Evolutionary conservation across 1,140 invertebrate species (phyloP).

Genomic region (Trichogramma pretiosum): DNA sequence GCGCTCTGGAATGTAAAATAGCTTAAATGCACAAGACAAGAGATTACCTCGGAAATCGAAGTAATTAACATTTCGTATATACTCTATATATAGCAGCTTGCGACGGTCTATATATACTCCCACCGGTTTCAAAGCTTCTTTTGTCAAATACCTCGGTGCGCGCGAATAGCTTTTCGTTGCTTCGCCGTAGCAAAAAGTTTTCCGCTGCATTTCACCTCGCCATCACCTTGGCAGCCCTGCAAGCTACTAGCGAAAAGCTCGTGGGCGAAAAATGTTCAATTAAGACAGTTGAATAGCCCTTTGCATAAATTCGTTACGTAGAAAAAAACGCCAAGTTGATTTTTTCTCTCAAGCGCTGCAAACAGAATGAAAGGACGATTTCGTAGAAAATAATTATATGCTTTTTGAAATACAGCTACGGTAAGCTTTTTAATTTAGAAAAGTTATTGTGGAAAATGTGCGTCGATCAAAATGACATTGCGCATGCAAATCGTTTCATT

Average conservation of each 20-base stretch:
- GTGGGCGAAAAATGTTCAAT: slow-evolving; percentile 28
- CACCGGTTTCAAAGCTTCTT: slow-evolving; percentile 3
- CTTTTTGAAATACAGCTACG: no score
- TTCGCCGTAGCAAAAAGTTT: slow-evolving; percentile 2
- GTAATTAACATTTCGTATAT: slow-evolving; percentile 23
- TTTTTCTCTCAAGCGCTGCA: no score
- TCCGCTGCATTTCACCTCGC: no score
- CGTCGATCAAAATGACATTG: no score
- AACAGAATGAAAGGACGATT: no score
- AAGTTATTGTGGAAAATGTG: no score
- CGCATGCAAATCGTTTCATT: no score
- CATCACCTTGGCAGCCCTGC: no score
- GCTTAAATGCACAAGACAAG: slow-evolving; percentile 14
- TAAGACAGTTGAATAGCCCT: slow-evolving; percentile 19
- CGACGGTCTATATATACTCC: no score
- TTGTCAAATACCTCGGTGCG: slow-evolving; percentile 6
- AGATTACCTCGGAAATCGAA: slow-evolving; percentile 16
- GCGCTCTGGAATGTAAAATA: slow-evolving; percentile 19
- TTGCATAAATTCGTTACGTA: slow-evolving; percentile 6
- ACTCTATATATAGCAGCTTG: background rate
- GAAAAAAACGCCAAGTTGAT: no score
- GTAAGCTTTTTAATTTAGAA: no score
- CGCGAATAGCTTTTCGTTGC: background rate
- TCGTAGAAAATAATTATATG: no score
- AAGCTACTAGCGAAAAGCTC: background rate